Conservation (phyloP, 1,140 invertebrate species). For the Drosophila lini region DNA sequence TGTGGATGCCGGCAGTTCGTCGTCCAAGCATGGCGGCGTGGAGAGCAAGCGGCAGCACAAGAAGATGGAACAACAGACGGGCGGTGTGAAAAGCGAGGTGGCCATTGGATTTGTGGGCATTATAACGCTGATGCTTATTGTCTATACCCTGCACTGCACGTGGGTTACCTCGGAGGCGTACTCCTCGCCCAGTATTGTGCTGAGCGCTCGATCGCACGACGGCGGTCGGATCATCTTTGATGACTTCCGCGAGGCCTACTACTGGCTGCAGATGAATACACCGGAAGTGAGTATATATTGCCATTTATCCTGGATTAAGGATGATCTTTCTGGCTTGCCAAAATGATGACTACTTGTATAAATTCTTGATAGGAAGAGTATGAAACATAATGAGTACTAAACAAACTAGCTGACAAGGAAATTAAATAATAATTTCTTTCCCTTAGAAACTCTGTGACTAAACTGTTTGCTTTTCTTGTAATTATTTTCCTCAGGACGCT, state of each 20-base stretch:
- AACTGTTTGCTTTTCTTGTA: neutral
- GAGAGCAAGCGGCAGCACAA: slow-evolving; percentile 86
- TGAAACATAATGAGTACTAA: slow-evolving; percentile 82
- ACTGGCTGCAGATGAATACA: slow-evolving; percentile 99
- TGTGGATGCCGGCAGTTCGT: slow-evolving; percentile 86
- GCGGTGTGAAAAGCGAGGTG: slow-evolving; percentile 95
- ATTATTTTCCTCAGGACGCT: slow-evolving; percentile 88
- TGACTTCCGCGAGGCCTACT: slow-evolving; percentile 98
- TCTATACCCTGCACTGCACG: slow-evolving; percentile 98
- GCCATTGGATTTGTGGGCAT: slow-evolving; percentile 93
- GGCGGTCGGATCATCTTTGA: slow-evolving; percentile 98
- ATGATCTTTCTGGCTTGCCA: neutral
- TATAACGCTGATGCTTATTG: slow-evolving; percentile 93
- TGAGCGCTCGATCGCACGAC: slow-evolving; percentile 97
- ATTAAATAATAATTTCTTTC: too few species aligned
- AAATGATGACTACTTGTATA: slow-evolving; percentile 66
- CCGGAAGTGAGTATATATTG: slow-evolving; percentile 87
- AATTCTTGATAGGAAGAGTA: slow-evolving; percentile 80
- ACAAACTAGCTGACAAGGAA: slow-evolving; percentile 51
- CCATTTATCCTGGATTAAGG: neutral
- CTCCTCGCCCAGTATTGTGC: slow-evolving; percentile 98
- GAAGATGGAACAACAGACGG: slow-evolving; percentile 91
- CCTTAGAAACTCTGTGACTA: neutral
- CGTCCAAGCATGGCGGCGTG: slow-evolving; percentile 47
- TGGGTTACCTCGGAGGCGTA: slow-evolving; percentile 99